These are phyloP conservation scores for Amphiprion ocellaris DNA, from an alignment of 2,113 vertebrate genomes.

Conservation along the genomic window DNA sequence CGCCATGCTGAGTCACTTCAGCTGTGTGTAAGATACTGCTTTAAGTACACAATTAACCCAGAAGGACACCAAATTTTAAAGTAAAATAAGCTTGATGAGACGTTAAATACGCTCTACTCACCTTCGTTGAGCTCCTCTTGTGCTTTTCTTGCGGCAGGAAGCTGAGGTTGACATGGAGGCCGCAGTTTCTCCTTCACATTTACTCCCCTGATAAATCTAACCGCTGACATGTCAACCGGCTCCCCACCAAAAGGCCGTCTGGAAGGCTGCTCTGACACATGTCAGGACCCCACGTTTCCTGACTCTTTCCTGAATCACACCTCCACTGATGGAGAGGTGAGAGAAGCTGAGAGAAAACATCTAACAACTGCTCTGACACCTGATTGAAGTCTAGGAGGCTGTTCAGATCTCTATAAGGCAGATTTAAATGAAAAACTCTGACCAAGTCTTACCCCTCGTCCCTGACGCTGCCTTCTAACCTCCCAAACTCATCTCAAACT, in stretches of 20 bases:
- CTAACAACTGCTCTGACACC: constrained; percentile 37
- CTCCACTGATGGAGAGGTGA: constrained; percentile 57
- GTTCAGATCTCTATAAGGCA: neutral
- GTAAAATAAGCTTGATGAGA: neutral
- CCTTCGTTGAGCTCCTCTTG: constrained; percentile 53
- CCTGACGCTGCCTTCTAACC: constrained; percentile 12
- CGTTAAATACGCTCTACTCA: constrained; percentile 41
- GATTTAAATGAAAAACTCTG: constrained; percentile 3
- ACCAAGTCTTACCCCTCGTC: constrained; percentile 25
- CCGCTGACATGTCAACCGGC: constrained; percentile 16
- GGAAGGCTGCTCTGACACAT: constrained; percentile 36
- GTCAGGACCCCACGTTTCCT: constrained; percentile 24
- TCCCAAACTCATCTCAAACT: constrained; percentile 29
- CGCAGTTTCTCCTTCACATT: constrained; percentile 32
- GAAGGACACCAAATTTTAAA: neutral
- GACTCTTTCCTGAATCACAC: constrained; percentile 66
- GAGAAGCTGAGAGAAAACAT: constrained; percentile 7
- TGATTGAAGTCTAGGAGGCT: neutral
- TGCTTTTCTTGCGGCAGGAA: constrained; percentile 7
- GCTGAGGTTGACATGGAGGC: constrained; percentile 32
- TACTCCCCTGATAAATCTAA: constrained; percentile 13
- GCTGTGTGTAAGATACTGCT: constrained; percentile 7
- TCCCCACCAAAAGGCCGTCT: constrained; percentile 32
- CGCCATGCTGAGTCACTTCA: constrained; percentile 17
- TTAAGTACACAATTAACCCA: neutral